These are phyloP conservation scores for Cynopterus sphinx DNA, from an alignment of 2,797 vertebrate species.

Conservation along the genomic window DNA sequence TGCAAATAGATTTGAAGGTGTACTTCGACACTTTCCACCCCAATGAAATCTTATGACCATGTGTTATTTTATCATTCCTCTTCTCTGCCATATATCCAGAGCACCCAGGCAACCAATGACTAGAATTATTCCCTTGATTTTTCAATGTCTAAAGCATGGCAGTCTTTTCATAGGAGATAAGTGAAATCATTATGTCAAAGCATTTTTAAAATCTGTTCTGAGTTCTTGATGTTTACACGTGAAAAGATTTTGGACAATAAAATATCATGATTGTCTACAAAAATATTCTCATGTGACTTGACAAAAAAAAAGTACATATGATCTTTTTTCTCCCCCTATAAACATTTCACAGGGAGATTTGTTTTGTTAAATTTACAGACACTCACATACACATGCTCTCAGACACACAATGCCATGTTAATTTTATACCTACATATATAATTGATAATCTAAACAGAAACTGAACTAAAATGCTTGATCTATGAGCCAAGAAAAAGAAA, in stretches of 20 bases:
- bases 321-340: not conserved
- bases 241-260: not conserved
- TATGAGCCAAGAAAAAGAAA: not conserved
- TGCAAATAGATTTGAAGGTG: constrained; percentile 63
- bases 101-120: not conserved
- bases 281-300: not conserved
- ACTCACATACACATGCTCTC: not conserved
- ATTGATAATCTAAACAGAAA: not conserved
- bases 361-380: not conserved
- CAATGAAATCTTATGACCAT: constrained; percentile 20
- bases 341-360: not conserved
- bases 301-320: not conserved
- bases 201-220: constrained; percentile 44
- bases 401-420: not conserved
- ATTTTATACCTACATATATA: not conserved
- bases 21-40: not conserved
- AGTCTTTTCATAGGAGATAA: constrained; percentile 15
- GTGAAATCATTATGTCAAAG: not conserved
- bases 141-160: not conserved
- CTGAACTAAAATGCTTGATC: not conserved
- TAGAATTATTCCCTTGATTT: not conserved
- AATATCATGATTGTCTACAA: not conserved
- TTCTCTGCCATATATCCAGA: not conserved
- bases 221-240: not conserved
- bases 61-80: constrained; percentile 27